These are phyloP conservation scores for Drosophila bunnanda DNA, from an alignment of 2,888 invertebrate species.

Conservation along the genomic window DNA sequence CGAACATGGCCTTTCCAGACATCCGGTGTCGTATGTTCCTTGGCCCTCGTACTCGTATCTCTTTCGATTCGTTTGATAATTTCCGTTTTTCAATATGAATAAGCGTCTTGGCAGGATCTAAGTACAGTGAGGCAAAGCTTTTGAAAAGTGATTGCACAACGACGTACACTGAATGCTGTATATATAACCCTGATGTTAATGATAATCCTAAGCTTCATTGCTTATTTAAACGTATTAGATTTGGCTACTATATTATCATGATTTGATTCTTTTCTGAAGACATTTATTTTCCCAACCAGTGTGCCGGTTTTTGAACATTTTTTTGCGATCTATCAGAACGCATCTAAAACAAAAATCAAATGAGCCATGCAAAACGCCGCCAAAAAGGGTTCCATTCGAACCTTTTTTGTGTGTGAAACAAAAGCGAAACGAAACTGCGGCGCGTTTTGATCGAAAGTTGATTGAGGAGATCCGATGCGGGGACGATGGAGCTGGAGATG, in stretches of 20 bases:
- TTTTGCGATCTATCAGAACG: constrained; percentile 66
- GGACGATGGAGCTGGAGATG: not conserved
- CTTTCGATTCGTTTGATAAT: constrained; percentile 72
- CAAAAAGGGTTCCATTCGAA: constrained; percentile 63
- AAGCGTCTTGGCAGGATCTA: constrained; percentile 46
- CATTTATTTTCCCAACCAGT: constrained; percentile 36
- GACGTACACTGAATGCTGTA: too few relatives aligned
- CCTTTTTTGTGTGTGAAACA: constrained; percentile 56
- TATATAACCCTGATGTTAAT: not conserved
- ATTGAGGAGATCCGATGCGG: constrained; percentile 59
- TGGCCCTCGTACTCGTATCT: constrained; percentile 62
- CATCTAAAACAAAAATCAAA: constrained; percentile 74
- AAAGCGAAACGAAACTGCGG: constrained; percentile 63
- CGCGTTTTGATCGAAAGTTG: constrained; percentile 78
- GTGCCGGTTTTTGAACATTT: constrained; percentile 42
- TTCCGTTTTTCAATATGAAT: constrained; percentile 76
- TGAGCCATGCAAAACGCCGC: constrained; percentile 76
- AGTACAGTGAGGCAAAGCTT: constrained; percentile 49
- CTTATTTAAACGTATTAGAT: not conserved
- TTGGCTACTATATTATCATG: too few relatives aligned
- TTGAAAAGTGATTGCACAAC: not conserved
- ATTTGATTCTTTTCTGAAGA: too few relatives aligned
- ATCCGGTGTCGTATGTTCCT: constrained; percentile 76
- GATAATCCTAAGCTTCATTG: not conserved
- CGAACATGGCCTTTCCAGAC: constrained; percentile 56